Conservation (phyloP, 2,113 vertebrate genomes). For the Electrona antarctica region DNA sequence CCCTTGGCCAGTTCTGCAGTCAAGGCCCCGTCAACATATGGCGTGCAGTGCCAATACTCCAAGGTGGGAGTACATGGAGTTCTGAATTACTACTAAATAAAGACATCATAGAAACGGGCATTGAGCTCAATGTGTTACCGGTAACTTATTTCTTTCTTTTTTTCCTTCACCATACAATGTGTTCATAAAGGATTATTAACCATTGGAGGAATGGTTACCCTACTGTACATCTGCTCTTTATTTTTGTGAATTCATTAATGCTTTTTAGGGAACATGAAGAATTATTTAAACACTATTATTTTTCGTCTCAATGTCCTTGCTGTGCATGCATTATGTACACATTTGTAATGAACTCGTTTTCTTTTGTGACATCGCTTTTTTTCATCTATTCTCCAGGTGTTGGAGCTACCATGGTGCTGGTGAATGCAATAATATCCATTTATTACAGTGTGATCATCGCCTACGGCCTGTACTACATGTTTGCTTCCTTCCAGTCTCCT, state of each 20-base stretch:
- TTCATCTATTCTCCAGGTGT: conserved; percentile 80
- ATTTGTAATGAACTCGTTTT: too few relatives aligned
- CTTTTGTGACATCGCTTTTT: not conserved
- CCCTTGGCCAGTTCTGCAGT: conserved; percentile 94
- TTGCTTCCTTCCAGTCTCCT: conserved; percentile 90
- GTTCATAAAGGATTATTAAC: too few relatives aligned
- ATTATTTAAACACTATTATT: not conserved
- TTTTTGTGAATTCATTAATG: not conserved
- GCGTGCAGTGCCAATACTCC: conserved; percentile 88
- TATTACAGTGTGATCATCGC: conserved; percentile 95
- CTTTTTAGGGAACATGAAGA: too few relatives aligned
- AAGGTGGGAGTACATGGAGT: conserved; percentile 78
- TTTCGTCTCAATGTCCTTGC: too few relatives aligned
- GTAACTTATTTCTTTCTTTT: not conserved
- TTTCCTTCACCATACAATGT: too few relatives aligned
- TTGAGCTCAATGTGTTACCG: too few relatives aligned
- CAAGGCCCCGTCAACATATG: conserved; percentile 91
- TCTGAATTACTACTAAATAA: too few relatives aligned
- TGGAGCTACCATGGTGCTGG: conserved; percentile 88
- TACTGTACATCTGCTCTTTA: too few relatives aligned
- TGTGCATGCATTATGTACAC: too few relatives aligned
- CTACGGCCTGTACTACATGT: conserved; percentile 93
- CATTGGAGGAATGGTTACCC: not conserved
- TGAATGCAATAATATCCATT: conserved; percentile 83
- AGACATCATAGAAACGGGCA: too few relatives aligned